A percentile compares a stretch with the other conserved stretches of the same genome.
Evolutionary conservation across 2,888 invertebrate species (phyloP).

Genomic region (Dynastes tityus): DNA sequence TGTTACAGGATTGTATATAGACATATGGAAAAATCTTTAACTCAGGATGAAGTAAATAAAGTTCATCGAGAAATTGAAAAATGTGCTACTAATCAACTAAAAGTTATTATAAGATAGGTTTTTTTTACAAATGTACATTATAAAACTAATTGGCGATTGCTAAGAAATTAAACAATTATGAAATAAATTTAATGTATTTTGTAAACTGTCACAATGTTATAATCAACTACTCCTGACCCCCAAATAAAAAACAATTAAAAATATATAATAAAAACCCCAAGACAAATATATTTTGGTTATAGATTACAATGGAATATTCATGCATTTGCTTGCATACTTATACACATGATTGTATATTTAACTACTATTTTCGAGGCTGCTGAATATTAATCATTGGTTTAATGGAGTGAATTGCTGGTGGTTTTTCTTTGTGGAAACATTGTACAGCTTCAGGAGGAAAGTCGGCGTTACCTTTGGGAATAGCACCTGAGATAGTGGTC

Average conservation of each 20-base stretch:
- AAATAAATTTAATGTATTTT: conserved; percentile 35
- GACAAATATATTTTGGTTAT: conserved; percentile 20
- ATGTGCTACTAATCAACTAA: conserved; percentile 71
- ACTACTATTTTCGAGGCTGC: conserved; percentile 87
- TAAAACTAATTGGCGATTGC: background rate
- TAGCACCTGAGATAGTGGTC: conserved; percentile 85
- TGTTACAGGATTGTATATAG: conserved; percentile 95
- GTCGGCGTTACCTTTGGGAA: conserved; percentile 87
- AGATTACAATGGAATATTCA: conserved; percentile 36
- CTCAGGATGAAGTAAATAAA: conserved; percentile 88
- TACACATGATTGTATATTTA: conserved; percentile 13
- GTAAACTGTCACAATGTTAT: conserved; percentile 34
- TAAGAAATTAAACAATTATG: conserved; percentile 49
- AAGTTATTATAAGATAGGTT: conserved; percentile 69
- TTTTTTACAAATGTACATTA: background rate
- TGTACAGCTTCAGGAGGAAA: conserved; percentile 92
- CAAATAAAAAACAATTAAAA: conserved; percentile 13
- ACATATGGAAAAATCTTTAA: conserved; percentile 91
- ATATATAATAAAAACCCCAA: conserved; percentile 10
- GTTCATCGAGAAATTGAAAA: conserved; percentile 86
- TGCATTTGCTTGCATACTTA: conserved; percentile 18
- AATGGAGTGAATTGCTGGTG: conserved; percentile 77
- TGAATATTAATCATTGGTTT: conserved; percentile 84
- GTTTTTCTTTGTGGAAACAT: conserved; percentile 84
- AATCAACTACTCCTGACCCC: conserved; percentile 25